A percentile compares a stretch with the other conserved stretches of the same genome.
These are phyloP conservation scores for Holacanthella duospinosa DNA, from an alignment of 2,888 invertebrate genomes.

Conservation along the genomic window DNA sequence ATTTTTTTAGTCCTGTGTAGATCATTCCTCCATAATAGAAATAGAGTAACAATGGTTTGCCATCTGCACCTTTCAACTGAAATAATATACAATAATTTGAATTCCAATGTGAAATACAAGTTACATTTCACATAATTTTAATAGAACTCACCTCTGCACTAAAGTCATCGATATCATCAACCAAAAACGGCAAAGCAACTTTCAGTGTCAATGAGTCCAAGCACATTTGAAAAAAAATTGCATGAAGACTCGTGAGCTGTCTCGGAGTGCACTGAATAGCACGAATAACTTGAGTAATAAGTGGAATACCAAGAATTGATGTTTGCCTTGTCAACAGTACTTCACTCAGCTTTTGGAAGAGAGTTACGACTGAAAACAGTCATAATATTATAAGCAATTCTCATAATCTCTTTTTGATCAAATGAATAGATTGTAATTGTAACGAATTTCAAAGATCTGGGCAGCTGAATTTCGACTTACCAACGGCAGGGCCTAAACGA, in stretches of 20 bases:
- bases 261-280: constrained; percentile 40
- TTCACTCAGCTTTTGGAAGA: constrained; percentile 73
- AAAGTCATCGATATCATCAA: constrained; percentile 83
- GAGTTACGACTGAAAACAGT: constrained; percentile 62
- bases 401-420: too few relatives aligned
- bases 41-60: constrained; percentile 81
- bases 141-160: constrained; percentile 63
- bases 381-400: neutral
- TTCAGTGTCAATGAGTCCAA: constrained; percentile 82
- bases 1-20: constrained; percentile 84
- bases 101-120: neutral
- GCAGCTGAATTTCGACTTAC: constrained; percentile 13
- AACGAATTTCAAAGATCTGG: too few relatives aligned
- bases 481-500: constrained; percentile 16
- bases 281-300: constrained; percentile 70
- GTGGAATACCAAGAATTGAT: constrained; percentile 70
- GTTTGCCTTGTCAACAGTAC: constrained; percentile 65
- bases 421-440: neutral
- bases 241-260: constrained; percentile 87
- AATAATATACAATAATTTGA: neutral
- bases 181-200: constrained; percentile 75
- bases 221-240: constrained; percentile 84
- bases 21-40: constrained; percentile 98
- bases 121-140: constrained; percentile 5
- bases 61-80: constrained; percentile 46